Conservation (phyloP, 1,140 invertebrate genomes). For the Anoplophora glabripennis region DNA sequence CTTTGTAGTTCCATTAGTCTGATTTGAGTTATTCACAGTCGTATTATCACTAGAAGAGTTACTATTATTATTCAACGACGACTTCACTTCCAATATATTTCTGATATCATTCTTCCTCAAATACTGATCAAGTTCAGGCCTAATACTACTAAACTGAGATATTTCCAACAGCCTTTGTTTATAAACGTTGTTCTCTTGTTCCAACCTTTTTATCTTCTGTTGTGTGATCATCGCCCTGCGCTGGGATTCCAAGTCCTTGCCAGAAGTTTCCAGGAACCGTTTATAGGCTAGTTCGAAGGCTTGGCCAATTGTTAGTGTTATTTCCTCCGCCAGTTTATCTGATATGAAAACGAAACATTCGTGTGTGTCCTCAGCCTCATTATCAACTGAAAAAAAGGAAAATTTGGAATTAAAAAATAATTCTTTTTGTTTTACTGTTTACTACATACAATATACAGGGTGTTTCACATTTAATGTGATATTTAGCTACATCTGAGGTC, state of each 20-base stretch:
- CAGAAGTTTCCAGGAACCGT: slow-evolving; percentile 75
- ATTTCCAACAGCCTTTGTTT: slow-evolving; percentile 65
- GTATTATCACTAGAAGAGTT: slow-evolving; percentile 12
- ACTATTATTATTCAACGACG: slow-evolving; percentile 13
- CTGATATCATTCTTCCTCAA: slow-evolving; percentile 43
- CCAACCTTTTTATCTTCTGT: slow-evolving; percentile 69
- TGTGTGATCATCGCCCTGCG: slow-evolving; percentile 69
- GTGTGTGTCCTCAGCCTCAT: slow-evolving; percentile 67
- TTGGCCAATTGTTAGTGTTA: slow-evolving; percentile 94
- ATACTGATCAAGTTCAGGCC: slow-evolving; percentile 44
- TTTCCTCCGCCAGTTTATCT: slow-evolving; percentile 94
- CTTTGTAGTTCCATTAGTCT: slow-evolving; percentile 47
- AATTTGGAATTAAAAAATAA: background rate
- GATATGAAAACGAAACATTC: slow-evolving; percentile 96
- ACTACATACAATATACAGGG: too few species aligned
- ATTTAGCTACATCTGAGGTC: too few species aligned
- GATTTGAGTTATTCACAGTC: slow-evolving; percentile 1
- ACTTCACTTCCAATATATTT: slow-evolving; percentile 41
- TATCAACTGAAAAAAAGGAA: slow-evolving; percentile 31
- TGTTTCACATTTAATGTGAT: too few species aligned
- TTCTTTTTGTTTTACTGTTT: too few species aligned
- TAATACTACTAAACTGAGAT: slow-evolving; percentile 46
- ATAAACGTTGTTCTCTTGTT: slow-evolving; percentile 68
- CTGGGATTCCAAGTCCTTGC: slow-evolving; percentile 71
- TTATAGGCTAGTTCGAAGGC: slow-evolving; percentile 96